Conservation (phyloP, 2,113 vertebrate genomes). For the Odobenus rosmarus region DNA sequence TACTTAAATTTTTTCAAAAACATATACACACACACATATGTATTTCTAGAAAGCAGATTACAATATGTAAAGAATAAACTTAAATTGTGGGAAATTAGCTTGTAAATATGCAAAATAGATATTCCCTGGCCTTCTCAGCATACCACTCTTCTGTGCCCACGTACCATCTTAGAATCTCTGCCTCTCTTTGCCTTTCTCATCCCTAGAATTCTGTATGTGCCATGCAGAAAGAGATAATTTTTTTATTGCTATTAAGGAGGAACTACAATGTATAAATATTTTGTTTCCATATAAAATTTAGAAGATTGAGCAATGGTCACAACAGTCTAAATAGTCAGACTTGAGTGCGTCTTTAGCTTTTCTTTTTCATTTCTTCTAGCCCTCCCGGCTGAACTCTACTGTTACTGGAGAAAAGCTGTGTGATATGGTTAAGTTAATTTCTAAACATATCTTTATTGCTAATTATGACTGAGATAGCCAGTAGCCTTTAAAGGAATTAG, state of each 20-base stretch:
- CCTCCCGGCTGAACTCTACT: neutral
- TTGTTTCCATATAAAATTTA: neutral
- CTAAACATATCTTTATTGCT: neutral
- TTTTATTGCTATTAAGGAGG: neutral
- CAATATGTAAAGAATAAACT: neutral
- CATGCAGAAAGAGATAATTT: neutral
- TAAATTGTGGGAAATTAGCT: neutral
- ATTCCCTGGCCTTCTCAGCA: neutral
- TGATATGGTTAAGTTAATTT: neutral
- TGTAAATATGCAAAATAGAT: neutral
- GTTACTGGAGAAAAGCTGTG: neutral
- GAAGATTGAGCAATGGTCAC: neutral
- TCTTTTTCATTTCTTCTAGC: neutral
- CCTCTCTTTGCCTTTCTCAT: neutral
- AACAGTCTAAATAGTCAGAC: neutral
- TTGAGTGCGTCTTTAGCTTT: neutral
- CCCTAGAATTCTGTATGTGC: neutral
- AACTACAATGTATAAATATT: neutral
- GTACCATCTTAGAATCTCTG: neutral
- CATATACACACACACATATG: neutral
- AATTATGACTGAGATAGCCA: neutral
- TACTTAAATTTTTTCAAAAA: neutral
- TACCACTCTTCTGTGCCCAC: neutral
- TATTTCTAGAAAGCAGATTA: neutral
- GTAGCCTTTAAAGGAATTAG: neutral